phyloP scores from a whole-genome alignment of 2,113 vertebrate genomes.

The Picathartes gymnocephalus region DNA sequence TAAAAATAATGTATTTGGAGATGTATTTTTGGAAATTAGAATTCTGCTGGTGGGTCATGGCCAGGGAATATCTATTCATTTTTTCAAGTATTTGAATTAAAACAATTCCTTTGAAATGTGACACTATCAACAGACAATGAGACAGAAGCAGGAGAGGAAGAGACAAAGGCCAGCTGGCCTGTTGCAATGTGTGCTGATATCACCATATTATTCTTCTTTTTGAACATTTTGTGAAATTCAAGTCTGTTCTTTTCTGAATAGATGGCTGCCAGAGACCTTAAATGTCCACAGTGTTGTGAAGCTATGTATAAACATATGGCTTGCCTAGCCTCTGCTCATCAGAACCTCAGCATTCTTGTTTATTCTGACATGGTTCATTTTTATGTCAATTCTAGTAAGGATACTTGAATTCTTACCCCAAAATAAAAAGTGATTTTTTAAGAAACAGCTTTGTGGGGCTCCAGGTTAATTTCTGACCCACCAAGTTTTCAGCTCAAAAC shows the following conservation, averaged over 20 bases:
- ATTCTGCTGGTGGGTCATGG: conserved; percentile 12
- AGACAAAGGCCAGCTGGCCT: neutral
- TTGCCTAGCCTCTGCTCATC: neutral
- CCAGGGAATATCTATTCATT: conserved; percentile 43
- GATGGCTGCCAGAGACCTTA: neutral
- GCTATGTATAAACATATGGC: neutral
- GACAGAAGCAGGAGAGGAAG: neutral
- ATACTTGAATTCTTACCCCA: neutral
- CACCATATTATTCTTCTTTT: neutral
- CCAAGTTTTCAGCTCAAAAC: neutral
- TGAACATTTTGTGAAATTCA: neutral
- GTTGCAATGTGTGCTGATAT: neutral
- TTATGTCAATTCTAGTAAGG: neutral
- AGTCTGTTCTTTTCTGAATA: neutral
- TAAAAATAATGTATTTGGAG: neutral
- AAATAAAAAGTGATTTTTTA: neutral
- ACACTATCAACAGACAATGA: neutral
- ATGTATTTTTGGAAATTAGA: conserved; percentile 55
- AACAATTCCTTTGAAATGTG: neutral
- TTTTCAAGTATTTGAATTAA: conserved; percentile 40
- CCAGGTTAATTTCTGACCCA: neutral
- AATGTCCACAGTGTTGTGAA: neutral
- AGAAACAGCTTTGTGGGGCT: neutral
- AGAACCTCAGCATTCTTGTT: neutral
- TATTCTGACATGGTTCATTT: neutral